phyloP scores from a whole-genome alignment of 2,888 invertebrate genomes.

The Pycnomerus fuliginosus region DNA sequence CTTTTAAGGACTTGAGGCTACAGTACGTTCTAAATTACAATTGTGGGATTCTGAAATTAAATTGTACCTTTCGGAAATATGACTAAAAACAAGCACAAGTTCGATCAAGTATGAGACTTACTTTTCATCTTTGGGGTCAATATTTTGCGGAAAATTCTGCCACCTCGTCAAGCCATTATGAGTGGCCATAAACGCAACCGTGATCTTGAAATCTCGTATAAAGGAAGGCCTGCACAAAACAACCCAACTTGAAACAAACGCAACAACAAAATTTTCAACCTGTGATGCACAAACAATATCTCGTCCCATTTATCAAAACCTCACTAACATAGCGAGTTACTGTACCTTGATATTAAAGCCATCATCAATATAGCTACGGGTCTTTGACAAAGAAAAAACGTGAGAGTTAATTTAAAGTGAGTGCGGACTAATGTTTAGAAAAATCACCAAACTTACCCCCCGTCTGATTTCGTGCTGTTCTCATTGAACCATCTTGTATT shows the following conservation, averaged over 20 bases:
- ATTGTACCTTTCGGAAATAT: too few species aligned
- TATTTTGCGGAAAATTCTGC: slow-evolving; percentile 71
- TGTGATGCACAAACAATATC: too few species aligned
- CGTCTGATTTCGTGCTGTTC: slow-evolving; percentile 66
- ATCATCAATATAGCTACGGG: slow-evolving; percentile 93
- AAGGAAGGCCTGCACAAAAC: slow-evolving; percentile 14
- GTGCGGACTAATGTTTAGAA: slow-evolving; percentile 4
- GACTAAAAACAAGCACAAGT: too few species aligned
- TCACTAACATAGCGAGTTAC: slow-evolving; percentile 52
- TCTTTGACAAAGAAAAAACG: slow-evolving; percentile 54
- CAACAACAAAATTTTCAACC: slow-evolving; percentile 4
- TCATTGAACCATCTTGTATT: slow-evolving; percentile 84
- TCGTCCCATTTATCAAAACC: too few species aligned
- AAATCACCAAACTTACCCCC: slow-evolving; percentile 54
- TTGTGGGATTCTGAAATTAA: too few species aligned
- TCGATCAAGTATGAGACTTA: too few species aligned
- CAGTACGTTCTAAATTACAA: too few species aligned
- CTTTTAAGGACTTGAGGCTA: too few species aligned
- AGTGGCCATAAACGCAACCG: slow-evolving; percentile 84
- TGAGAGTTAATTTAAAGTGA: slow-evolving; percentile 14
- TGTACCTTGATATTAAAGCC: slow-evolving; percentile 91
- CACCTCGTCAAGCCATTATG: slow-evolving; percentile 88
- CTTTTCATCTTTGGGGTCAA: slow-evolving; percentile 49
- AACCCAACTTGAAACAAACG: slow-evolving; percentile 5
- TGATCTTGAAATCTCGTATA: slow-evolving; percentile 53